A percentile compares a stretch with the other conserved stretches of the same genome.
Conservation (phyloP, 2,888 invertebrate genomes). For the Lacanobia oleracea region DNA sequence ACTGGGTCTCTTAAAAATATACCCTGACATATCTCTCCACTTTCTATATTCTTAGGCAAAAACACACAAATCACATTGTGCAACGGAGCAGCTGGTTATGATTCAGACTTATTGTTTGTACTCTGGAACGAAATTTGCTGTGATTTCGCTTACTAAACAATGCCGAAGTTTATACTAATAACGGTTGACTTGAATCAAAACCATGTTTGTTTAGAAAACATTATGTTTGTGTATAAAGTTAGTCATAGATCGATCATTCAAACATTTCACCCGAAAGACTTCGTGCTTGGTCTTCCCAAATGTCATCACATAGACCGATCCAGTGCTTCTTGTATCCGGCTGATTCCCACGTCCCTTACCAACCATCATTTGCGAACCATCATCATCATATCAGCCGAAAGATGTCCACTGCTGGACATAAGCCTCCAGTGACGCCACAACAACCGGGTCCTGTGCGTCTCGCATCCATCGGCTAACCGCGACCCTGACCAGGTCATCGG, state of each 20-base stretch:
- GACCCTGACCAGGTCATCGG: too few relatives aligned
- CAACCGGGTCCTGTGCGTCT: too few relatives aligned
- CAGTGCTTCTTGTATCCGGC: background rate
- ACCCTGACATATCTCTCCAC: conserved; percentile 10
- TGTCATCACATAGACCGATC: background rate
- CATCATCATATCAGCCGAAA: too few relatives aligned
- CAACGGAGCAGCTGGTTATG: conserved; percentile 51
- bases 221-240: background rate
- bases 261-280: background rate
- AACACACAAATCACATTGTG: conserved; percentile 35
- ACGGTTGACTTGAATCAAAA: conserved; percentile 35
- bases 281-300: background rate
- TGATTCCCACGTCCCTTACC: background rate
- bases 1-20: too few relatives aligned
- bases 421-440: too few relatives aligned
- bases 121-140: conserved; percentile 18
- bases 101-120: conserved; percentile 55
- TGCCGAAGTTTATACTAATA: conserved; percentile 27
- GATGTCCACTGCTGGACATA: too few relatives aligned
- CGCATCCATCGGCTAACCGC: too few relatives aligned
- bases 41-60: conserved; percentile 19
- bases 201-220: conserved; percentile 41
- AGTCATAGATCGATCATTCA: background rate
- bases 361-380: too few relatives aligned
- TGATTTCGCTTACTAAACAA: conserved; percentile 43